Percentiles rank a stretch among this genome's conserved stretches.
These are phyloP conservation scores for Sialis lutaria DNA, from an alignment of 2,888 invertebrate species.

Conservation along the genomic window DNA sequence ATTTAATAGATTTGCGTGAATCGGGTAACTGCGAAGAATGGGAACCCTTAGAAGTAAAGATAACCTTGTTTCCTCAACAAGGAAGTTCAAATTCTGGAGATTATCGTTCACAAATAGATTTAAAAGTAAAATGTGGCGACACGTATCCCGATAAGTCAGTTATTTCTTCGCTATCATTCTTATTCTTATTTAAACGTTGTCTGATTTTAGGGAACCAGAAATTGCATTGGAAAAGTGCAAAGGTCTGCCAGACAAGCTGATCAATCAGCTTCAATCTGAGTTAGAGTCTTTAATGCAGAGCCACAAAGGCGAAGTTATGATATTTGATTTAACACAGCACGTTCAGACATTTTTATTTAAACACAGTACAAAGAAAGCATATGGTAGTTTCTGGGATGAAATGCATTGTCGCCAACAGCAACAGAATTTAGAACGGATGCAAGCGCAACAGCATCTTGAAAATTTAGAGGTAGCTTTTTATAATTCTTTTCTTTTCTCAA, in stretches of 20 bases:
- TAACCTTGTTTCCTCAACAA: constrained; percentile 59
- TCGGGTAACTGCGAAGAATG: constrained; percentile 42
- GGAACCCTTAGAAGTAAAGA: constrained; percentile 55
- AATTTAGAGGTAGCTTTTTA: constrained; percentile 36
- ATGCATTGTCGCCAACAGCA: constrained; percentile 62
- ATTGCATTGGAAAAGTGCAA: constrained; percentile 55
- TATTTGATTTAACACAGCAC: constrained; percentile 64
- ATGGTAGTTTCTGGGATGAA: constrained; percentile 77
- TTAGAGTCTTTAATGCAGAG: constrained; percentile 36
- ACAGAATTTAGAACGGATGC: constrained; percentile 40
- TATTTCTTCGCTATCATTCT: constrained; percentile 1
- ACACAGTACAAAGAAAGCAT: constrained; percentile 69
- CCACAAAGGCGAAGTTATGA: constrained; percentile 67
- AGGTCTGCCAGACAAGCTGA: constrained; percentile 57
- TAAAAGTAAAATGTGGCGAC: constrained; percentile 55
- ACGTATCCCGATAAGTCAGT: constrained; percentile 65
- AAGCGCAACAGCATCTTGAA: constrained; percentile 43
- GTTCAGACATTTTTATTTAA: constrained; percentile 62
- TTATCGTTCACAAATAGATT: constrained; percentile 51
- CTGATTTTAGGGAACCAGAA: constrained; percentile 36
- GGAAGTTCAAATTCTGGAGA: constrained; percentile 49
- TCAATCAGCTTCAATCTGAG: constrained; percentile 40
- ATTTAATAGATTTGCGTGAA: constrained; percentile 46
- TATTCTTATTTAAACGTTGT: constrained; percentile 2
- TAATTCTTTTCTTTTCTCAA: constrained; percentile 1